Evolutionary conservation across 1,140 invertebrate species (phyloP).

Genomic region (Oedothorax gibbosus): DNA sequence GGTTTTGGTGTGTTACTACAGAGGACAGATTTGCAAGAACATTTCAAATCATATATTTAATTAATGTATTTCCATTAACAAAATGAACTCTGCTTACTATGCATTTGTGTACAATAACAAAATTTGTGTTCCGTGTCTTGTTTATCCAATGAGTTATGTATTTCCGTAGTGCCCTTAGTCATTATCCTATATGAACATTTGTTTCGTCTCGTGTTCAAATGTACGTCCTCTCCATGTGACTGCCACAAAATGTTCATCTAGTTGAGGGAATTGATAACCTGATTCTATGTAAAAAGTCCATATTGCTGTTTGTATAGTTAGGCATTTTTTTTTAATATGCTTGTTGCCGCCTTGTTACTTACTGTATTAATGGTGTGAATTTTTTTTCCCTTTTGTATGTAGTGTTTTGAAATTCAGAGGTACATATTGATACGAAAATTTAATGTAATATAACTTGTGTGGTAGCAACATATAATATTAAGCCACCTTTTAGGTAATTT

Average conservation of each 20-base stretch:
- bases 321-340: constrained; percentile 33
- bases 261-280: constrained; percentile 42
- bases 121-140: constrained; percentile 15
- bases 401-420: constrained; percentile 30
- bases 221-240: constrained; percentile 23
- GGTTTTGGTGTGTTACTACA: too few relatives aligned
- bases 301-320: constrained; percentile 53
- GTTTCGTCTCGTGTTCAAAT: constrained; percentile 23
- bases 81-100: constrained; percentile 18
- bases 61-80: constrained; percentile 32
- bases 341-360: constrained; percentile 52
- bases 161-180: constrained; percentile 49
- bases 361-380: constrained; percentile 49
- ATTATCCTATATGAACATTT: constrained; percentile 39
- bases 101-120: constrained; percentile 36
- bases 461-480: constrained; percentile 33
- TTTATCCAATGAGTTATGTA: constrained; percentile 40
- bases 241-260: constrained; percentile 39
- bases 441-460: constrained; percentile 47
- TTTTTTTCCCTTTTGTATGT: constrained; percentile 33
- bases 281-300: constrained; percentile 43
- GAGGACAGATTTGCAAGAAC: background rate
- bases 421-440: constrained; percentile 28
- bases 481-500: constrained; percentile 41
- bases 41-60: constrained; percentile 29